Base-by-base conservation (phyloP, 1,140 invertebrate genomes). In the Bradynema listronoti region DNA sequence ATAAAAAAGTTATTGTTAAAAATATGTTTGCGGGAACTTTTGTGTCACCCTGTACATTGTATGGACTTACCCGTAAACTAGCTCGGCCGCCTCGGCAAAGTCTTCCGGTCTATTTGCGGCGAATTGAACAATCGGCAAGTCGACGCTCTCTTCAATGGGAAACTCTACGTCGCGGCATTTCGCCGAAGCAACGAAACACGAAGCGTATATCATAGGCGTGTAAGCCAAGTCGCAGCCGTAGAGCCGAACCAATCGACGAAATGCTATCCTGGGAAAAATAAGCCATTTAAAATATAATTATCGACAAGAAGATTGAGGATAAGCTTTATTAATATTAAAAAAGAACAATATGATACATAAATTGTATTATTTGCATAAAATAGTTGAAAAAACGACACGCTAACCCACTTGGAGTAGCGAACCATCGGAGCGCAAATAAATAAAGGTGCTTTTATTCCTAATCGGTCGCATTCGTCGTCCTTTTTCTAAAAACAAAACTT, bases 401-500 rank as follows among this genome's bases (percentile, higher is more conserved):
- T 51, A 19, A 81, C 82, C 81, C 81, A 88, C 85, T 91, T 93
- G 73, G 90, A 93, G 72, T 94, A 95, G 68, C 91, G 84, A 36
- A 95, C 91, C 91, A 94, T 95, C 9, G 91, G 91, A 9, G 91
- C 90, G 83, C 87, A 90, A 42, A 93, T 82, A 81, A 86, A 89
- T 33, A 89, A 74, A 68, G 85, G 80, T 68, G 81, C 80, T 76
- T 84, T 79, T 36, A 79, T 78, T 78, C 84, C 68, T 75, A 91
- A 87, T 32, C 89, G 33, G 14, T 74, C 63, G 19, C 66, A 65
- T 29, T 65, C 63, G 36, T 33, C 39, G 24, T 68, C 63, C 51
- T 60, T 63, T 27, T 42, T 30, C 61, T 63, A 30, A 69, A 63
- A 63, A 30, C 33, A 14, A n/a, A 56, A 59, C 14, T 5, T n/a